phyloP scores from a whole-genome alignment of 2,113 vertebrate genomes.

The Gymnarchus niloticus region DNA sequence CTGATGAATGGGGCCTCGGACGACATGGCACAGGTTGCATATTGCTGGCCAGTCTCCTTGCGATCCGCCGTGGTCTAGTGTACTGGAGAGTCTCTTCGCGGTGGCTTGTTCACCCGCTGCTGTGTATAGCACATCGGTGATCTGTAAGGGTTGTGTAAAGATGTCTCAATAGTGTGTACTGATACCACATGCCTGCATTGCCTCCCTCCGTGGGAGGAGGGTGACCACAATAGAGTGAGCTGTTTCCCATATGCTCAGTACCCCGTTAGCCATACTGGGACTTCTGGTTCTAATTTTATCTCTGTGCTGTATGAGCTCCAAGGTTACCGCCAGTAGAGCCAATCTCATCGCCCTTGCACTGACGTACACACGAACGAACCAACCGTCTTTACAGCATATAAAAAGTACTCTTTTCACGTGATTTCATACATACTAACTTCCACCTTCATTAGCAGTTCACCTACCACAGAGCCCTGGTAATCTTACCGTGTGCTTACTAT shows the following conservation, averaged over 20 bases:
- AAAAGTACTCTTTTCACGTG: background rate
- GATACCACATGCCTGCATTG: background rate
- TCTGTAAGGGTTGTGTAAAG: background rate
- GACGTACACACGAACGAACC: conserved; percentile 31
- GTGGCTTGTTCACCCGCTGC: background rate
- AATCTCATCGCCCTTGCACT: conserved; percentile 38
- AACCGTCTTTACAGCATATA: background rate
- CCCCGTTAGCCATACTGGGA: background rate
- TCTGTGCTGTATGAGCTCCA: conserved; percentile 40
- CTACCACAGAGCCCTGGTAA: background rate
- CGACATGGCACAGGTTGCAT: background rate
- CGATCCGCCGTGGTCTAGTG: background rate
- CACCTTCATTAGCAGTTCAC: background rate
- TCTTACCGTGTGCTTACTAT: background rate
- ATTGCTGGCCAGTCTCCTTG: background rate
- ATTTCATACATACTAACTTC: background rate
- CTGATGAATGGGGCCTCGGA: conserved; percentile 25
- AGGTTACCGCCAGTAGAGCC: conserved; percentile 43
- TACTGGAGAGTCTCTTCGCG: background rate
- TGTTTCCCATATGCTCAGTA: background rate
- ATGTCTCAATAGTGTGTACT: background rate
- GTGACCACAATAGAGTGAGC: background rate
- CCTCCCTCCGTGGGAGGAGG: background rate
- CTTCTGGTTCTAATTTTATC: conserved; percentile 23
- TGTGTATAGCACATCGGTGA: background rate